A percentile compares a stretch with the other conserved stretches of the same genome.
These are phyloP conservation scores for Syrphus vitripennis DNA, from an alignment of 2,888 invertebrate species.

Conservation along the genomic window DNA sequence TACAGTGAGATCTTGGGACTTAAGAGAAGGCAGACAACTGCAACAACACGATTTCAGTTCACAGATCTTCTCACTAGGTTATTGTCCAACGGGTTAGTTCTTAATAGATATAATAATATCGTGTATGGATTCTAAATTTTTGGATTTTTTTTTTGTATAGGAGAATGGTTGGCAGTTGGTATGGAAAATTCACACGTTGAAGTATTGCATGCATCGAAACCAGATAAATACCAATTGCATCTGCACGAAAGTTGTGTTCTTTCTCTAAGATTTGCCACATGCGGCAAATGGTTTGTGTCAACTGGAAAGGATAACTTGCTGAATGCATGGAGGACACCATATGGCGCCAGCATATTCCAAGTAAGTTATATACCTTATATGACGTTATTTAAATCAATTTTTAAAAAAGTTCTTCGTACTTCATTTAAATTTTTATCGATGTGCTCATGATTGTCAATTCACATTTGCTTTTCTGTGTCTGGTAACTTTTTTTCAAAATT, in stretches of 20 bases:
- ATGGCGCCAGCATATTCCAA: conserved; percentile 99
- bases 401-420: too few relatives aligned
- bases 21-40: conserved; percentile 94
- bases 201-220: conserved; percentile 93
- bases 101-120: conserved; percentile 81
- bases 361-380: conserved; percentile 84
- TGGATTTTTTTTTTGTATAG: conserved; percentile 76
- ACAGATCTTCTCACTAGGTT: conserved; percentile 92
- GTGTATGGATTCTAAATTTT: conserved; percentile 81
- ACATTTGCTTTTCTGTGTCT: neutral
- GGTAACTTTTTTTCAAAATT: neutral
- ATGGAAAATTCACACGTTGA: conserved; percentile 99
- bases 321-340: conserved; percentile 98
- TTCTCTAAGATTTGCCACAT: conserved; percentile 95
- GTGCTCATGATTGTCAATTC: neutral
- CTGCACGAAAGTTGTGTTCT: conserved; percentile 98
- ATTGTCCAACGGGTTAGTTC: conserved; percentile 91
- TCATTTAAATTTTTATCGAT: too few relatives aligned
- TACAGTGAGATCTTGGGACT: conserved; percentile 98
- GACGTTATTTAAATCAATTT: too few relatives aligned
- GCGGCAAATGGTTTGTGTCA: conserved; percentile 99
- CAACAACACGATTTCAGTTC: conserved; percentile 98
- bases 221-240: conserved; percentile 97
- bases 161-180: conserved; percentile 98
- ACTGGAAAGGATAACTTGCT: conserved; percentile 99